Evolutionary conservation across 2,888 invertebrate genomes (phyloP).

Genomic region (Phaedon cochleariae): DNA sequence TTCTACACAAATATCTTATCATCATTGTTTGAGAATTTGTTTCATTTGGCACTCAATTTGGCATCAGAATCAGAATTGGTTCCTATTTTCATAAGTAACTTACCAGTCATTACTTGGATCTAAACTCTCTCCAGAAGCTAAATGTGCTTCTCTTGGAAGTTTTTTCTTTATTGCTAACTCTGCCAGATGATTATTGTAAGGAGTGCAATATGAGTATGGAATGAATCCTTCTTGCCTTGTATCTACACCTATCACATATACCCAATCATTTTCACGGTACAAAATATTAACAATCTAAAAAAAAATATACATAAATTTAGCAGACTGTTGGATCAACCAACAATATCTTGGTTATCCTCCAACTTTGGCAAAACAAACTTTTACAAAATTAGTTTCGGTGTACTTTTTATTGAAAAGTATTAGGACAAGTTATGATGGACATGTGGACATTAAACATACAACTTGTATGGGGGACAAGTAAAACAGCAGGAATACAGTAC

Average conservation of each 20-base stretch:
- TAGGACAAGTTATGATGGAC: too few relatives aligned
- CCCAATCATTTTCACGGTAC: conserved; percentile 97
- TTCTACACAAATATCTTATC: too few relatives aligned
- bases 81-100: conserved; percentile 14
- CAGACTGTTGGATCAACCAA: too few relatives aligned
- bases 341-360: too few relatives aligned
- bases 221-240: conserved; percentile 93
- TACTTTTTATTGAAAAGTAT: too few relatives aligned
- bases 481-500: conserved; percentile 50
- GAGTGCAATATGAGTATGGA: conserved; percentile 92
- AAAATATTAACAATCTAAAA: conserved; percentile 87
- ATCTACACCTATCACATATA: conserved; percentile 92
- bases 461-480: neutral
- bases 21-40: too few relatives aligned
- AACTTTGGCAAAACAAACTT: too few relatives aligned
- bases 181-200: conserved; percentile 79
- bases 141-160: conserved; percentile 73
- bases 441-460: too few relatives aligned
- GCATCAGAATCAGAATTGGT: too few relatives aligned
- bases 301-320: conserved; percentile 7
- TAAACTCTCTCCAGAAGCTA: conserved; percentile 66
- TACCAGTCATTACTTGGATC: conserved; percentile 70
- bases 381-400: too few relatives aligned
- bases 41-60: too few relatives aligned
- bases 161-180: conserved; percentile 89